A percentile compares a stretch with the other conserved stretches of the same genome.
These are phyloP conservation scores for Melanargia galathea DNA, from an alignment of 2,888 invertebrate genomes.

Conservation along the genomic window DNA sequence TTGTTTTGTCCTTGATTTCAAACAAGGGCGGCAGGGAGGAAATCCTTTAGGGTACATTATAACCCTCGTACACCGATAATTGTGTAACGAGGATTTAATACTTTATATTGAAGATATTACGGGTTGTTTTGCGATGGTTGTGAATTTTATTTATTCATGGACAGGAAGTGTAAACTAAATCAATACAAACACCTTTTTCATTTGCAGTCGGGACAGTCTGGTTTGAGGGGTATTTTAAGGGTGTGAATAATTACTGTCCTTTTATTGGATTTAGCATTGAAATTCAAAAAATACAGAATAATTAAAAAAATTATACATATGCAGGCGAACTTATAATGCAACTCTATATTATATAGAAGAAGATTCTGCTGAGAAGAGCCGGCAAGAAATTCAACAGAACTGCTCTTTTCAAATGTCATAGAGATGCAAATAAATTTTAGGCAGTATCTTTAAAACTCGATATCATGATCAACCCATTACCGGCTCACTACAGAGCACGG, in stretches of 20 bases:
- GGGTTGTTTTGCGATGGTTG: constrained; percentile 7
- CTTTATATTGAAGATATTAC: constrained; percentile 18
- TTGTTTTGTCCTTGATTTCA: constrained; percentile 36
- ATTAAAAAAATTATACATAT: too few relatives aligned
- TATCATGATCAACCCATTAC: too few relatives aligned
- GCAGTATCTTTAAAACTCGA: too few relatives aligned
- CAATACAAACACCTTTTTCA: constrained; percentile 48
- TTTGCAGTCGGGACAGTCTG: constrained; percentile 36
- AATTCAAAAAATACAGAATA: too few relatives aligned
- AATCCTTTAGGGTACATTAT: constrained; percentile 41
- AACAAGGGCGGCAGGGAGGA: constrained; percentile 36
- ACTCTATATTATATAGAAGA: too few relatives aligned
- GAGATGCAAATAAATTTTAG: too few relatives aligned
- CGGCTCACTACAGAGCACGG: too few relatives aligned
- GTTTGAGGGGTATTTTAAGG: constrained; percentile 30
- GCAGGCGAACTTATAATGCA: too few relatives aligned
- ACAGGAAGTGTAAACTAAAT: constrained; percentile 43
- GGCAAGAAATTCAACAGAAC: too few relatives aligned
- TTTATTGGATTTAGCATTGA: not conserved
- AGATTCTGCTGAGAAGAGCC: too few relatives aligned
- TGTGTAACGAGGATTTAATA: constrained; percentile 5
- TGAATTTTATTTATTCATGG: constrained; percentile 20
- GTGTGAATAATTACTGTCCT: constrained; percentile 24
- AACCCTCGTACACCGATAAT: constrained; percentile 28
- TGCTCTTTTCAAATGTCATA: too few relatives aligned